Conservation (phyloP, 2,797 vertebrate species). For the Galaxias olidus region DNA sequence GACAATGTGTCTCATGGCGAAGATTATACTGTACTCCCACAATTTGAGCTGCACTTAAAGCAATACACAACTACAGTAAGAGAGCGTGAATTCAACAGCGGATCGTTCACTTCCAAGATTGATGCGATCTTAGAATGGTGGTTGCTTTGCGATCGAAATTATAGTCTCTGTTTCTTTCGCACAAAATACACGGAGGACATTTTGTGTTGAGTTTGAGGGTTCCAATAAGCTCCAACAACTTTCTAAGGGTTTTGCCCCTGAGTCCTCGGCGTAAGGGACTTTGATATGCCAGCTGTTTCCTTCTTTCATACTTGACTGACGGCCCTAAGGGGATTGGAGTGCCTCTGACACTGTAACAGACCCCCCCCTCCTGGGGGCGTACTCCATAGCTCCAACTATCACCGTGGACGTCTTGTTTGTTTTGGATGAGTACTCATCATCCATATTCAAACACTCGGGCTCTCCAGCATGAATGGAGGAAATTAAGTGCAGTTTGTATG, state of each 20-base stretch:
- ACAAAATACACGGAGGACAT: slow-evolving; percentile 22
- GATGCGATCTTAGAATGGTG: neutral
- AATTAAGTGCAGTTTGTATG: too few species aligned
- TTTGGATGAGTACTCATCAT: slow-evolving; percentile 56
- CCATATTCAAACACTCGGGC: slow-evolving; percentile 46
- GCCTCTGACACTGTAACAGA: slow-evolving; percentile 40
- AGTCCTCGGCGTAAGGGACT: slow-evolving; percentile 42
- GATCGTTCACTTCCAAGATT: neutral
- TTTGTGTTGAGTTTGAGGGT: slow-evolving; percentile 36
- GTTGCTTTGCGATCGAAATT: slow-evolving; percentile 1
- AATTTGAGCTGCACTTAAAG: slow-evolving; percentile 6
- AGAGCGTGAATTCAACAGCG: neutral
- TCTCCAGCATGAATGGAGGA: too few species aligned
- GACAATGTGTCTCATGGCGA: slow-evolving; percentile 16
- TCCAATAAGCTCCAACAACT: slow-evolving; percentile 37
- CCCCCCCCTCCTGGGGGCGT: slow-evolving; percentile 38
- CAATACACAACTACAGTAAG: slow-evolving; percentile 9
- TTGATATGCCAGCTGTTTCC: slow-evolving; percentile 59
- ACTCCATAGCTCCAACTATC: slow-evolving; percentile 39
- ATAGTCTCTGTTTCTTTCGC: slow-evolving; percentile 3
- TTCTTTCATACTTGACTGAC: slow-evolving; percentile 61
- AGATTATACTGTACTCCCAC: slow-evolving; percentile 31
- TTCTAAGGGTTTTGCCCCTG: slow-evolving; percentile 38
- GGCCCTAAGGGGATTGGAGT: slow-evolving; percentile 39
- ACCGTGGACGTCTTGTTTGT: slow-evolving; percentile 51